Evolutionary conservation across 2,888 invertebrate genomes (phyloP), one percentile per base, ranked within the genome.

Genomic region (Helobdella robusta): DNA sequence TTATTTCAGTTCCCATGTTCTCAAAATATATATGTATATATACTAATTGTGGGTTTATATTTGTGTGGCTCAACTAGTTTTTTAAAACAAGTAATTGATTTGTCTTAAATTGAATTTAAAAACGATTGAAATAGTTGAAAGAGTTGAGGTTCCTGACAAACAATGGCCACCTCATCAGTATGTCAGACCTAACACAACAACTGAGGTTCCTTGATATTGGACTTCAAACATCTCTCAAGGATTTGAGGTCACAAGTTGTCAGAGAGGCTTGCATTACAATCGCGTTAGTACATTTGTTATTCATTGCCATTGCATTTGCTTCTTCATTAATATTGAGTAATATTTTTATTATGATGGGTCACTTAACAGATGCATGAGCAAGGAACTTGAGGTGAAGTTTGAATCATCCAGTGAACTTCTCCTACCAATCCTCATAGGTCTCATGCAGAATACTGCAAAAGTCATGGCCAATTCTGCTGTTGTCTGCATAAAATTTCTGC

Each of bases 361-460:
- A n/a, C n/a, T n/a, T n/a, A n/a, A n/a, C 50, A 82, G 82, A 52
- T 82, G 87, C 82, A 84, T 94, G 82, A 87, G 92, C 59, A 89
- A 91, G 80, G 85, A 86, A 60, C 79, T 97, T 64, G 86, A 87
- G 66, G 86, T 87, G 67, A 90, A 89, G 78, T 84, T 89, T 73
- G 93, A 94, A 72, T 87, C 87, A 76, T 88, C 91, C 81, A 87
- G 89, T 52, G 88, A 92, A 77, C 84, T 86, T 70, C 84, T 94
- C 63, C 80, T 97, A 59, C 88, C 88, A 70, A 85, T 86, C 73
- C 81, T 97, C 35, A 89, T 97, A 75, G 87, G 87, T 77, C 85
- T 95, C 67, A 89, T 95, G 79, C 91, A 90, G 75, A 97, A 94
- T 78, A 90, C 91, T 71, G 94, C 92, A 70, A 97, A 95, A 85